Base-by-base conservation (phyloP, 1,140 invertebrate species). In the Orchestia grillus region DNA sequence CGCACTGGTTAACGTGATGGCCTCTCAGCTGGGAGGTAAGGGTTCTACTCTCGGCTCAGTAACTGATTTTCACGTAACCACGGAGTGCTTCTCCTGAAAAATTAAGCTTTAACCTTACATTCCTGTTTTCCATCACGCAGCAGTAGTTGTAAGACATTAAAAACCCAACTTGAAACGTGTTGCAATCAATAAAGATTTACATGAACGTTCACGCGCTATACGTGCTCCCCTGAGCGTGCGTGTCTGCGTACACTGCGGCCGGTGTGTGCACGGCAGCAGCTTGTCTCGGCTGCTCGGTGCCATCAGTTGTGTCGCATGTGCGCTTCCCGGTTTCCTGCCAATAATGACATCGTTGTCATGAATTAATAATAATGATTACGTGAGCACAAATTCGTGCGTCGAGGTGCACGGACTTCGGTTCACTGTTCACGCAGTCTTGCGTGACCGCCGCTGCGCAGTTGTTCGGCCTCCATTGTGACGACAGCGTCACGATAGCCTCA, bases 271-370 rank as follows among this genome's bases (percentile, higher is more conserved):
- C 15, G 1, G 15, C 28, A 23, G 3, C 62, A 77, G 15, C 3
- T 23, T 77, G 1, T 77, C 15, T 77, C 11, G 36, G 1, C 62
- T 77, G 62, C 62, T 77, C 62, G 62, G 62, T 77, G 11, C 36
- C 62, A 77, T 77, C 62, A 77, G 36, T 77, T 77, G 28, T 44
- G 43, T 43, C 15, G 88, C 43, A 43, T 90, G n/a, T 44, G 88
- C n/a, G 44, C 40, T 94, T 94, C 92, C 92, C 92, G 8, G 44
- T 94, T 94, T 94, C 92, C 92, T 94, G 92, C 92, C 92, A 16
- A 23, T 94, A 94, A 94, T 94, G 44, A 94, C 40, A 23, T 47
- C 44, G 44, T 44, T 94, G 92, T 36, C 44, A 40, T 45, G 43
- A 8, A 44, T 94, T 45, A 15, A 94, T 91, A 90, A 90, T 90